Evolutionary conservation across 2,888 invertebrate species (phyloP), one percentile per base, ranked within the genome.

Genomic region (Pristionchus exspectatus): DNA sequence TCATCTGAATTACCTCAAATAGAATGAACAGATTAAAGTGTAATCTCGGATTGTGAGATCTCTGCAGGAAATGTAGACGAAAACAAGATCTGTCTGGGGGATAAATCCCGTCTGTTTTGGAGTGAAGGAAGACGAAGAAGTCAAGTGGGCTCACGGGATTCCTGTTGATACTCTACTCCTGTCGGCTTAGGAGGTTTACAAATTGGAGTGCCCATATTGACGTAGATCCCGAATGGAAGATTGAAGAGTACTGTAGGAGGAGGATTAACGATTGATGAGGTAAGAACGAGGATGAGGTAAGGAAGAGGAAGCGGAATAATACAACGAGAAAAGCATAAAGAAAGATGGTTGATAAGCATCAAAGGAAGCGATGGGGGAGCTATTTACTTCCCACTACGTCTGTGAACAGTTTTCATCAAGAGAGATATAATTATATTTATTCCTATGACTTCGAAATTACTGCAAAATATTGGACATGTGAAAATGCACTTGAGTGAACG

Each of bases 131-230:
- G 54, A 50, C 7, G 27, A 44, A 81, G 50, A 81, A 12, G 14
- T 33, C 4, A 16, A 72, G 16, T 30, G 72, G 14, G 54, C 84
- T 56, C 56, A 85, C 84, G 56, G 21, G 84, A 85, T n/a, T 44
- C 44, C 27, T 66, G 44, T 50, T 69, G 87, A n/a, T 69, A 69
- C 27, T 87, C 87, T 0, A 69, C 50, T 33, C 87, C 87, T 21
- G 87, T 50, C 24, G 87, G 87, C 9, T 66, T 38, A 18, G 63
- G 66, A 14, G 87, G 87, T 21, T 87, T 87, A 50, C 66, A 87
- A 18, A 87, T 87, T 14, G 87, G 87, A 44, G 87, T 87, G 18
- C 87, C 87, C 87, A 87, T 87, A 27, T 27, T 44, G 50, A 81
- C 5, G 81, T 21, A 81, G 24, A 59, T 54, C 56, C 54, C 56